Conservation (phyloP, 1,140 invertebrate genomes). For the Myzus persicae region DNA sequence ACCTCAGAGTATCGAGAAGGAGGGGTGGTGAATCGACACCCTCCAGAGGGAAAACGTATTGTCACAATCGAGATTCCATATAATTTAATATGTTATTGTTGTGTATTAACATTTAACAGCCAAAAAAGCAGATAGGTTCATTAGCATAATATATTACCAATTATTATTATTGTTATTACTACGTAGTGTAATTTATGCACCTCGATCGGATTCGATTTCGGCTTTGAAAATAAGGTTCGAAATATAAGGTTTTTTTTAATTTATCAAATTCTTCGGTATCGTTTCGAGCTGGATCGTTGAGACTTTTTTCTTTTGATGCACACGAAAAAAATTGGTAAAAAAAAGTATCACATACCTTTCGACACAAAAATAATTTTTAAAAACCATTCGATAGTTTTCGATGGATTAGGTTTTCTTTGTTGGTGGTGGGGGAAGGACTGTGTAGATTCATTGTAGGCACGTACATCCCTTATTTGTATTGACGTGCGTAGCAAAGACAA, state of each 20-base stretch:
- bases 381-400: neutral
- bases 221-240: neutral
- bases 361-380: neutral
- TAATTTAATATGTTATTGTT: neutral
- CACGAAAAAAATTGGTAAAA: neutral
- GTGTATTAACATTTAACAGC: neutral
- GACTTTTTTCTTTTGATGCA: neutral
- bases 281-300: neutral
- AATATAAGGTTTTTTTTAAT: neutral
- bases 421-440: neutral
- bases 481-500: neutral
- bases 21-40: neutral
- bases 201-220: neutral
- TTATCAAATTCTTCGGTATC: neutral
- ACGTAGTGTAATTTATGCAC: neutral
- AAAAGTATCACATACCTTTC: neutral
- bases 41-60: neutral
- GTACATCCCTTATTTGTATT: neutral
- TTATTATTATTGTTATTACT: constrained; percentile 11
- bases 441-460: neutral
- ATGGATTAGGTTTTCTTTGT: neutral
- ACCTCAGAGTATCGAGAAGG: neutral
- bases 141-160: neutral
- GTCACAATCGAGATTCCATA: neutral
- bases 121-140: neutral